These are phyloP conservation scores for Ctenosaura bakeri DNA, from an alignment of 2,797 vertebrate genomes.

Conservation along the genomic window DNA sequence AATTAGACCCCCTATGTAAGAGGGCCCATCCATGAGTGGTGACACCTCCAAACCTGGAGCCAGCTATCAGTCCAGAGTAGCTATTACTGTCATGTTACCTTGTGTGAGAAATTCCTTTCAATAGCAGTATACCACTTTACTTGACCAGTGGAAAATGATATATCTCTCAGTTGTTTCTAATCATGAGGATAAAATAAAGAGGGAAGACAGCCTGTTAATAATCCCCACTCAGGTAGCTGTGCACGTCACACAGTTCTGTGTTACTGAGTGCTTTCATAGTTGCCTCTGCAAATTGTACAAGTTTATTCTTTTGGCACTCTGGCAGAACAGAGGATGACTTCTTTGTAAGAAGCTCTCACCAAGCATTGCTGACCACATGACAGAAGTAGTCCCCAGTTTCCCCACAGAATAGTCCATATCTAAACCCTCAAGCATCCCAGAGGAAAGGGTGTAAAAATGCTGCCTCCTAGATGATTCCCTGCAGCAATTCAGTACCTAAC, in stretches of 20 bases:
- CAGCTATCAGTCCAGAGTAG: too few species aligned
- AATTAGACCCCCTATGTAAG: neutral
- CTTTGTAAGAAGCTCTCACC: neutral
- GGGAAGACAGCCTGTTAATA: neutral
- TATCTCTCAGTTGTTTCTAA: too few species aligned
- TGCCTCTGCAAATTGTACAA: neutral
- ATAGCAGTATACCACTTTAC: too few species aligned
- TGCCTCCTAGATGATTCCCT: neutral
- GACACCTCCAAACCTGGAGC: too few species aligned
- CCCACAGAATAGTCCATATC: too few species aligned
- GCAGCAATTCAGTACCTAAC: neutral
- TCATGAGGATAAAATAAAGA: neutral
- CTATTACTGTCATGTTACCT: too few species aligned
- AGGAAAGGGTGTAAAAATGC: neutral
- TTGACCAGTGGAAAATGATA: too few species aligned
- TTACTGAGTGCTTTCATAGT: neutral
- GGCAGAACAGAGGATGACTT: neutral
- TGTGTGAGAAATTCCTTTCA: too few species aligned
- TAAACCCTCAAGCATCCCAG: neutral
- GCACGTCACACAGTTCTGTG: neutral
- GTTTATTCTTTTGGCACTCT: neutral
- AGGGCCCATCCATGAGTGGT: neutral
- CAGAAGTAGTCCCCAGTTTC: neutral
- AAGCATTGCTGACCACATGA: neutral
- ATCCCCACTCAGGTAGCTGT: neutral